A percentile compares a stretch with the other conserved stretches of the same genome.
phyloP scores from a whole-genome alignment of 53 echinoderm and acorn worm species.

The Zoroaster sp. region DNA sequence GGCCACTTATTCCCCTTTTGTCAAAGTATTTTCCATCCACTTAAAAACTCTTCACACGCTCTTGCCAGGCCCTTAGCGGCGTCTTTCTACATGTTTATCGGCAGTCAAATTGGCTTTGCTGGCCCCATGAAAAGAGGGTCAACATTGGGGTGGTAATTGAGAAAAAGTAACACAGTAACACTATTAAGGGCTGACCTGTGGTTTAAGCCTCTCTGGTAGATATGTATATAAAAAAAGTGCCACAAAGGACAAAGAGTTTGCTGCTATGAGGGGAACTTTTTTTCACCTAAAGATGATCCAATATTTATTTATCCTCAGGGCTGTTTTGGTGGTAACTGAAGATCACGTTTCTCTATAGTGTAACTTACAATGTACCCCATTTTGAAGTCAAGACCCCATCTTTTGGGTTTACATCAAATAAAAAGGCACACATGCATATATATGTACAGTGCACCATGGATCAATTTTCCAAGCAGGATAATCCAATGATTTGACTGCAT shows the following conservation, averaged over 20 bases:
- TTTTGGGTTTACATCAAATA: no score
- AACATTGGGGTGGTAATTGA: conserved; percentile 12
- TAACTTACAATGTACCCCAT: no score
- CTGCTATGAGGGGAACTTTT: background rate
- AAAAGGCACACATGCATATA: no score
- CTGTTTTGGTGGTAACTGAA: background rate
- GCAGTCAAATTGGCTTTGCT: background rate
- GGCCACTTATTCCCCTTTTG: background rate
- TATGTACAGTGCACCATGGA: no score
- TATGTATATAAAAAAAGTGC: background rate
- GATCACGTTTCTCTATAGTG: background rate
- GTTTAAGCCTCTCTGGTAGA: background rate
- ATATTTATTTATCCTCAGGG: background rate
- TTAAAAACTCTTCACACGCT: conserved; percentile 27
- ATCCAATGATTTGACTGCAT: no score
- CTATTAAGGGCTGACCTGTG: background rate
- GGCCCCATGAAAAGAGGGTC: background rate
- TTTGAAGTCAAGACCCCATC: no score
- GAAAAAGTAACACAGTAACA: conserved; percentile 22
- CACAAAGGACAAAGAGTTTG: background rate
- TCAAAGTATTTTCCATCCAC: background rate
- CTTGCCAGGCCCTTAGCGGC: conserved; percentile 5
- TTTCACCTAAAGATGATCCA: background rate
- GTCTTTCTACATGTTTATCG: background rate
- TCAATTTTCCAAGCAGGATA: no score